Percentiles rank a stretch among this genome's conserved stretches.
phyloP scores from a whole-genome alignment of 2,797 vertebrate genomes.

The Pseudopleuronectes americanus region DNA sequence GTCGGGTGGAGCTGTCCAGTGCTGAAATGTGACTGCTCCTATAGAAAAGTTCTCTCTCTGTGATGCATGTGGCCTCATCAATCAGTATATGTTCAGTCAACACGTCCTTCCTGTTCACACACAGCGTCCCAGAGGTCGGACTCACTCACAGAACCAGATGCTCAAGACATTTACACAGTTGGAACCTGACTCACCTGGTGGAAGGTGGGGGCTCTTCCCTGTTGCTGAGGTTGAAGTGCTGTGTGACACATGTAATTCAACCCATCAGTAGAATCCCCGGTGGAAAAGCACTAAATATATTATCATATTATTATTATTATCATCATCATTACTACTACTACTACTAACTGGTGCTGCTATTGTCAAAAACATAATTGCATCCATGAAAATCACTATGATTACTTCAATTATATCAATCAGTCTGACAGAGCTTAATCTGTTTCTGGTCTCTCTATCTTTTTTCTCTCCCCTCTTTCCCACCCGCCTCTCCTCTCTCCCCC shows the following conservation, averaged over 20 bases:
- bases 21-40: conserved; percentile 17
- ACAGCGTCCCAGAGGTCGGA: conserved; percentile 5
- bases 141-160: not conserved
- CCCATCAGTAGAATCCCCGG: not conserved
- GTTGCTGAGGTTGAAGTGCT: not conserved
- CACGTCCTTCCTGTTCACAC: not conserved
- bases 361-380: too few relatives aligned
- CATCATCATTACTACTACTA: too few relatives aligned
- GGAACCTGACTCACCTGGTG: conserved; percentile 4
- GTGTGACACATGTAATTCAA: not conserved
- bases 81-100: not conserved
- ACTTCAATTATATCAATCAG: too few relatives aligned
- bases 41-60: too few relatives aligned
- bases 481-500: too few relatives aligned
- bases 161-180: not conserved
- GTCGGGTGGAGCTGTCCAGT: conserved; percentile 28
- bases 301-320: too few relatives aligned
- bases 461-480: too few relatives aligned
- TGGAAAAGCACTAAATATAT: not conserved
- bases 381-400: too few relatives aligned
- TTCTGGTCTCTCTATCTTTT: too few relatives aligned
- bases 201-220: not conserved
- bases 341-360: too few relatives aligned
- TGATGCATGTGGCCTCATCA: not conserved
- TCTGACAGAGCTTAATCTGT: too few relatives aligned